A percentile compares a stretch with the other conserved stretches of the same genome.
Evolutionary conservation across 2,113 vertebrate genomes (phyloP).

Genomic region (Pollimyrus isidori): DNA sequence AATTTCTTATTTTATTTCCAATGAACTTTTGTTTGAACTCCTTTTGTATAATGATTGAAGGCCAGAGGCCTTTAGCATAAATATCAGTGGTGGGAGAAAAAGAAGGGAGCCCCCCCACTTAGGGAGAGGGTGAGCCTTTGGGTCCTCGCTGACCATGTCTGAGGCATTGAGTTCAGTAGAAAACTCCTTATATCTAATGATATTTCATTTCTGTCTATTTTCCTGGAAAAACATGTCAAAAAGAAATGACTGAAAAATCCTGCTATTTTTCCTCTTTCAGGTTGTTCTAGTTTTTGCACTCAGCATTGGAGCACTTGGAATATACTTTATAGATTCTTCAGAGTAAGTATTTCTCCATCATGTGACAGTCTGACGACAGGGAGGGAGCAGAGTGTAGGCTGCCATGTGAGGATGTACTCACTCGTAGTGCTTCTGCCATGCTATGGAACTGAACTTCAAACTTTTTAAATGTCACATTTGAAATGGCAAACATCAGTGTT

Average conservation of each 20-base stretch:
- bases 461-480: not conserved
- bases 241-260: slow-evolving; percentile 12
- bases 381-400: not conserved
- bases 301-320: slow-evolving; percentile 98
- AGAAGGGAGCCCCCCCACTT: not conserved
- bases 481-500: not conserved
- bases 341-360: slow-evolving; percentile 60
- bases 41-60: not conserved
- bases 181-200: not conserved
- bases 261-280: slow-evolving; percentile 61
- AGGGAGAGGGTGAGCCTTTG: not conserved
- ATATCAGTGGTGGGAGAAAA: not conserved
- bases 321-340: slow-evolving; percentile 99
- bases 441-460: not conserved
- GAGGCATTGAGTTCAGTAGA: not conserved
- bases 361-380: not conserved
- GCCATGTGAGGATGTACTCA: not conserved
- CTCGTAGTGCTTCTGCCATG: not conserved
- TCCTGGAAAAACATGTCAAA: not conserved
- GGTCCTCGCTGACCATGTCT: not conserved
- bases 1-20: not conserved
- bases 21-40: not conserved
- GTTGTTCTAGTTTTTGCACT: slow-evolving; percentile 98
- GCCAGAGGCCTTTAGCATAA: not conserved
- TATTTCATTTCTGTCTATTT: not conserved